Evolutionary conservation across 2,888 invertebrate species (phyloP), one percentile per base, ranked within the genome.

Genomic region (Podabrus alpinus): DNA sequence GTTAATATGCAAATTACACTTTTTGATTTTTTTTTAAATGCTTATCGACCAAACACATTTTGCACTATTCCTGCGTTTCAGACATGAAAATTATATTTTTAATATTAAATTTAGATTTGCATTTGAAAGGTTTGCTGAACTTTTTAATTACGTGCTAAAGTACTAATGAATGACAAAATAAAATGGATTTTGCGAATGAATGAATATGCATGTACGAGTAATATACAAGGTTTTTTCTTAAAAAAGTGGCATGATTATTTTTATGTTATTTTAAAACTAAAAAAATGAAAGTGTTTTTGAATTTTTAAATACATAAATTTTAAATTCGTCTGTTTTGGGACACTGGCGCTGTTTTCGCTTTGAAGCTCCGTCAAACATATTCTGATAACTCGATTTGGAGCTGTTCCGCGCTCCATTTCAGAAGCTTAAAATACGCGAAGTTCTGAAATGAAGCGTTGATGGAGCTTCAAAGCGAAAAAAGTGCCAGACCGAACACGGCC

Each of bases 1-100:
- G 86, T 88, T 88, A 88, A 87, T 86, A 88, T 88, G 88, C 85
- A 87, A 87, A 88, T 88, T 81, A 79, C 79, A 45, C 9, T 45
- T 85, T 84, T 82, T 84, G 84, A 84, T 85, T 85, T 86, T 85
- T 85, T 86, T 86, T 86, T 45, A 45, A 45, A n/a, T n/a, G n/a
- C n/a, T 45, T 45, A 45, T n/a, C 45, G n/a, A 45, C 45, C 45
- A n/a, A 45, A 45, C 45, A 45, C 45, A 45, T 45, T 45, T n/a
- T 45, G n/a, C 45, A 45, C 45, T 45, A 45, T 45, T 45, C 45
- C 15, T 15, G 66, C 66, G 13, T 66, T 59, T 15, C 17, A 45
- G 61, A 68, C 29, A 67, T 61, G 45, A 68, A 72, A 72, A 72
- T 45, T 45, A n/a, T 85, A 83, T 83, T 82, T 79, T 77, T 79